These are phyloP conservation scores for Luehdorfia chinensis DNA, from an alignment of 1,140 invertebrate species.

Conservation along the genomic window DNA sequence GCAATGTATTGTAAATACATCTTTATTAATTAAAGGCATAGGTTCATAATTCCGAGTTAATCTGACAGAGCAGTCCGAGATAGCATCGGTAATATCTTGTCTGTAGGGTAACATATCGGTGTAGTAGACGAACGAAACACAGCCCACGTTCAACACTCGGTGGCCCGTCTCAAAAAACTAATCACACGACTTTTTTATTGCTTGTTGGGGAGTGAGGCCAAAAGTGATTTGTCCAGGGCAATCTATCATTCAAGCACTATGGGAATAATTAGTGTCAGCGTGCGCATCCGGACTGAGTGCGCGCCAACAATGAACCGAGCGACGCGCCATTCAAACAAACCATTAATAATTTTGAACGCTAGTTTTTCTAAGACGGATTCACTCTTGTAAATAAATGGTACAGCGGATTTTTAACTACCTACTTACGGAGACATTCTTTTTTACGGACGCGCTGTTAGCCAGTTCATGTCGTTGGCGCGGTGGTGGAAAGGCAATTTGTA, in stretches of 20 bases:
- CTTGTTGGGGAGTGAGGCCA: constrained; percentile 44
- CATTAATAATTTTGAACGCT: constrained; percentile 70
- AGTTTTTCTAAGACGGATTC: constrained; percentile 65
- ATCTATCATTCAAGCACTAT: constrained; percentile 71
- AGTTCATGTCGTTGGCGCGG: constrained; percentile 29
- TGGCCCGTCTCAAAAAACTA: constrained; percentile 53
- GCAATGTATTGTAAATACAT: too few species aligned
- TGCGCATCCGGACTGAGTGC: constrained; percentile 56
- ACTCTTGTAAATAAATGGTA: constrained; percentile 69
- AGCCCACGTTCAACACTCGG: constrained; percentile 53
- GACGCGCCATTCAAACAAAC: constrained; percentile 68
- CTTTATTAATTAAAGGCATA: too few species aligned
- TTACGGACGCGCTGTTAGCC: too few species aligned
- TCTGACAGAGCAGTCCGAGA: constrained; percentile 51
- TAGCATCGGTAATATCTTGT: constrained; percentile 32
- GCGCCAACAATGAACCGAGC: constrained; percentile 61
- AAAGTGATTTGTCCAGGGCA: constrained; percentile 69
- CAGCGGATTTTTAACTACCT: constrained; percentile 66
- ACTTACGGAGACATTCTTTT: constrained; percentile 64
- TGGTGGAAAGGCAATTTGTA: too few species aligned
- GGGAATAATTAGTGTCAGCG: constrained; percentile 72
- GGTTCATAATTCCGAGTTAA: too few species aligned
- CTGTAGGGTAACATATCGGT: constrained; percentile 17
- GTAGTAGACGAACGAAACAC: constrained; percentile 46
- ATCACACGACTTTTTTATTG: constrained; percentile 59